Evolutionary conservation across 1,140 invertebrate genomes (phyloP).

Genomic region (Hermetia illucens): DNA sequence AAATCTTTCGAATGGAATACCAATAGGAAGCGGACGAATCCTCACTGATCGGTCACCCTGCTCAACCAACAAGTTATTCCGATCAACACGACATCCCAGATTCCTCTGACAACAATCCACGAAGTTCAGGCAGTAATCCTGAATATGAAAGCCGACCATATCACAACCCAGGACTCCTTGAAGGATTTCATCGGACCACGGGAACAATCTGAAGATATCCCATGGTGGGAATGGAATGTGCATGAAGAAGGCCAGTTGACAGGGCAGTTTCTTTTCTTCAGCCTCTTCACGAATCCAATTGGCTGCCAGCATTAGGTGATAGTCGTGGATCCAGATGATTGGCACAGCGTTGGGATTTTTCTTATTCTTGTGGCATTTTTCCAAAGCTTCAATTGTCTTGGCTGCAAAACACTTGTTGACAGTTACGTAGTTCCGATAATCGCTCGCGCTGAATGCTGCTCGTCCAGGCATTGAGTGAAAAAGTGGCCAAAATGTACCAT

Average conservation of each 20-base stretch:
- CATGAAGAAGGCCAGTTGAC: slow-evolving; percentile 78
- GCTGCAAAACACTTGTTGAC: slow-evolving; percentile 73
- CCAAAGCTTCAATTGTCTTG: slow-evolving; percentile 58
- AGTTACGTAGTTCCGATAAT: slow-evolving; percentile 68
- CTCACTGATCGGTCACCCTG: slow-evolving; percentile 72
- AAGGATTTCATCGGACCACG: slow-evolving; percentile 83
- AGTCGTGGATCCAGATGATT: slow-evolving; percentile 83
- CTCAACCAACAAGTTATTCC: slow-evolving; percentile 74
- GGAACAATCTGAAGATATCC: slow-evolving; percentile 80
- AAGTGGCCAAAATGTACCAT: slow-evolving; percentile 81
- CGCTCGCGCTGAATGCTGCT: slow-evolving; percentile 59
- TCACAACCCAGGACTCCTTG: slow-evolving; percentile 81
- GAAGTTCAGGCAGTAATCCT: slow-evolving; percentile 83
- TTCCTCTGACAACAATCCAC: slow-evolving; percentile 81
- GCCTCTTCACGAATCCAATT: slow-evolving; percentile 72
- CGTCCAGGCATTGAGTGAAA: slow-evolving; percentile 81
- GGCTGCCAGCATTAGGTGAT: slow-evolving; percentile 80
- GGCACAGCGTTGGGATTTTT: slow-evolving; percentile 45
- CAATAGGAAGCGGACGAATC: slow-evolving; percentile 69
- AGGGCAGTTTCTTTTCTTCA: slow-evolving; percentile 60
- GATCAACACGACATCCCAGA: slow-evolving; percentile 73
- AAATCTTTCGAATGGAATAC: slow-evolving; percentile 76
- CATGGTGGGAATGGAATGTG: slow-evolving; percentile 88
- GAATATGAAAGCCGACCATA: slow-evolving; percentile 84
- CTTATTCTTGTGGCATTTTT: slow-evolving; percentile 40